Base-by-base conservation (phyloP, 1,140 invertebrate species). In the Drosophila lacteicornis region DNA sequence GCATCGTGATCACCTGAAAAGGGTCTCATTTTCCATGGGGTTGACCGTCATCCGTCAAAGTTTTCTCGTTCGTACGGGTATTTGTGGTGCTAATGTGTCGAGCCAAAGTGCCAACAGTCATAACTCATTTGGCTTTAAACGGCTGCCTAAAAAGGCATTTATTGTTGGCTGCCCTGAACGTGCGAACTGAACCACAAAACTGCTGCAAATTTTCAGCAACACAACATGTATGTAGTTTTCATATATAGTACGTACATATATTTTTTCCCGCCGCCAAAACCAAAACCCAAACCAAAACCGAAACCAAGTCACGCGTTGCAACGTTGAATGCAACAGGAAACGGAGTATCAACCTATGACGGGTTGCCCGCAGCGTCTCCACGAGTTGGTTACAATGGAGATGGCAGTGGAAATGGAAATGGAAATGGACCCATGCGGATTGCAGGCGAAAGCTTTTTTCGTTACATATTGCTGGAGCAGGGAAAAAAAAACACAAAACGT, bases 41-140 rank as follows among this genome's bases (percentile, higher is more conserved):
- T 51, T 78, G 74, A 61, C 74, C 74, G 63, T 59, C 67, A 88
- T 86, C 51, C 80, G 84, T 88, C 84, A 86, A 87, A 83, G 67
- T 73, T 73, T 73, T 73, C 66, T 51, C 68, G 62, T 19, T 68
- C 67, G 63, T 55, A 40, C 53, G 33, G 53, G 53, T 55, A 70
- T 55, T 67, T 70, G 67, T 70, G 62, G 62, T 76, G 83, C 81
- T 86, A 88, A 86, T 86, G 83, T 86, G 83, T 86, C 84, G 83
- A 79, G 67, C 81, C 84, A 73, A 71, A 88, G 83, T 88, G 83
- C 83, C 83, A 86, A 86, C 82, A 86, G 80, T 60, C 80, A 88
- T 86, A 86, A 86, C 80, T 86, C 83, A 86, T 86, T 88, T 80
- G 80, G 68, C 76, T 61, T 74, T 83, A 88, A 88, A 84, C 79